phyloP scores from a whole-genome alignment of 2,888 invertebrate species.

The Galeopsomyia nigrocyanea region DNA sequence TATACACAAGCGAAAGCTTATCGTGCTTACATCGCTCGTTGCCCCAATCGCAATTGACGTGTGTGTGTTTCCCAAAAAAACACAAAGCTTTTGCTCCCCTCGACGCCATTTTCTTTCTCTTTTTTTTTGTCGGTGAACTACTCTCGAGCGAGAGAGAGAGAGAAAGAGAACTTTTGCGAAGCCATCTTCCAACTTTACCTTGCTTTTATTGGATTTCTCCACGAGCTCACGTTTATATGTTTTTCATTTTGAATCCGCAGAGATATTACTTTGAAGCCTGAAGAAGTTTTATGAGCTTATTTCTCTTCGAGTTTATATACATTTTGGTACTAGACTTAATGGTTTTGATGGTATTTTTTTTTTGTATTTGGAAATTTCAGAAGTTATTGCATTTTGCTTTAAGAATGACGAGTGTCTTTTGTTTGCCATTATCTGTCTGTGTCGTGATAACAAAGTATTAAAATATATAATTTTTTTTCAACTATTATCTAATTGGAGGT shows the following conservation, averaged over 20 bases:
- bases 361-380: constrained; percentile 12
- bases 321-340: neutral
- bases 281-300: constrained; percentile 28
- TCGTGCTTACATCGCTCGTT: constrained; percentile 51
- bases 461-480: no score
- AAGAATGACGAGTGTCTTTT: no score
- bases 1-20: neutral
- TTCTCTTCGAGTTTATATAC: constrained; percentile 14
- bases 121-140: neutral
- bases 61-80: constrained; percentile 36
- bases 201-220: constrained; percentile 41
- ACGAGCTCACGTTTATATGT: constrained; percentile 26
- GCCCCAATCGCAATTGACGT: constrained; percentile 44
- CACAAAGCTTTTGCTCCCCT: constrained; percentile 29
- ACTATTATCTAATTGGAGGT: no score
- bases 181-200: neutral
- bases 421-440: no score
- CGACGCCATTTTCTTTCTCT: neutral
- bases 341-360: constrained; percentile 3
- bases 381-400: constrained; percentile 7
- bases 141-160: constrained; percentile 2
- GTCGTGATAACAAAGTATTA: no score
- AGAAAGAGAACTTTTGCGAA: constrained; percentile 31
- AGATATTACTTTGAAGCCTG: constrained; percentile 34
- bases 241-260: constrained; percentile 35